These are phyloP conservation scores for Rhyacophila evoluta DNA, from an alignment of 2,888 invertebrate species.

Conservation along the genomic window DNA sequence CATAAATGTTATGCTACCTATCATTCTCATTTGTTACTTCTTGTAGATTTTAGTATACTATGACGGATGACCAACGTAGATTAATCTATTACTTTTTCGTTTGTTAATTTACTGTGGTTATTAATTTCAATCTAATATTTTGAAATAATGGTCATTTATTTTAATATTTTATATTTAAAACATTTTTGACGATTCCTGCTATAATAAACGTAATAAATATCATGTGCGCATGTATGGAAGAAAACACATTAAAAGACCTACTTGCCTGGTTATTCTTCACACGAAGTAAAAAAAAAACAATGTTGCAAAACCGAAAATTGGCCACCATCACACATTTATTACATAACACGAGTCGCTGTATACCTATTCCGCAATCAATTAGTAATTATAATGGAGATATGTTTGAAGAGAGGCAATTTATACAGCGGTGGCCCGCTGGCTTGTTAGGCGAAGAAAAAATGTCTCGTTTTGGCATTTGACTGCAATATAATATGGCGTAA, in stretches of 20 bases:
- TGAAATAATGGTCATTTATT: too few species aligned
- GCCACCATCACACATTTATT: constrained; percentile 2
- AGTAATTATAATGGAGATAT: constrained; percentile 40
- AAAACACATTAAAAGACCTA: background rate
- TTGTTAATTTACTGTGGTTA: too few species aligned
- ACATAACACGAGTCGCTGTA: background rate
- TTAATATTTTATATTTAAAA: too few species aligned
- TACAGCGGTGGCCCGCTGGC: background rate
- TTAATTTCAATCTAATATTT: too few species aligned
- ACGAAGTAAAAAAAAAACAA: background rate
- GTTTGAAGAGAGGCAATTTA: constrained; percentile 17
- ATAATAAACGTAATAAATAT: too few species aligned
- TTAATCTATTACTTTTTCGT: too few species aligned
- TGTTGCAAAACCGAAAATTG: background rate
- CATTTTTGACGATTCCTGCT: too few species aligned
- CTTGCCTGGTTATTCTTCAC: constrained; percentile 22
- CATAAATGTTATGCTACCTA: too few species aligned
- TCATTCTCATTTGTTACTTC: too few species aligned
- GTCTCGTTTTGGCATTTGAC: constrained; percentile 9
- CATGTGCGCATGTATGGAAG: background rate
- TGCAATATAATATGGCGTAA: background rate
- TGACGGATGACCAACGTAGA: too few species aligned
- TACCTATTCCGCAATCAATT: constrained; percentile 45
- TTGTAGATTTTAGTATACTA: too few species aligned
- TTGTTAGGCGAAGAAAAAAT: constrained; percentile 20